These are phyloP conservation scores for Yponomeuta evonymella DNA, from an alignment of 2,888 invertebrate species.

Conservation along the genomic window DNA sequence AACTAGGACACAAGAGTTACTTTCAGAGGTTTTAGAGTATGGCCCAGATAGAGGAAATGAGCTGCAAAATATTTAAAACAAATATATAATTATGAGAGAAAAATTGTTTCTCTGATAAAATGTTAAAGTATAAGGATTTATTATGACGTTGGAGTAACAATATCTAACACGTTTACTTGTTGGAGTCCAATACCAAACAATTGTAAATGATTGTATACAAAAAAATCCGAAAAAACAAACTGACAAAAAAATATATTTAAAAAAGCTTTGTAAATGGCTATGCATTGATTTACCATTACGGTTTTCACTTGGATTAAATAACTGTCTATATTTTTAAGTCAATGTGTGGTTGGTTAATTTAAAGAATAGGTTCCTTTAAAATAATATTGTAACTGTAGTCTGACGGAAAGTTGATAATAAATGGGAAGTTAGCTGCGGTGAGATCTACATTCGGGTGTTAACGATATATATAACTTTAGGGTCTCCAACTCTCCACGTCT, in stretches of 20 bases:
- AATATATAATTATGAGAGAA: background rate
- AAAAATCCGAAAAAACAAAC: slow-evolving; percentile 29
- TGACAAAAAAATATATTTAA: slow-evolving; percentile 30
- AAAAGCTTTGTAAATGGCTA: slow-evolving; percentile 13
- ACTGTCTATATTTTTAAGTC: background rate
- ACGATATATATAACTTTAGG: too few relatives aligned
- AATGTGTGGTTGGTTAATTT: background rate
- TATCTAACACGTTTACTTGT: slow-evolving; percentile 37
- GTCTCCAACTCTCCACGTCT: too few relatives aligned
- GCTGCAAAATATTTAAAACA: background rate
- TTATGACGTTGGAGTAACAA: slow-evolving; percentile 29
- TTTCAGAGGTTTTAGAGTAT: background rate
- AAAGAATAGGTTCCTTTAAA: background rate
- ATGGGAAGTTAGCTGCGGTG: background rate
- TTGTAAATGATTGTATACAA: slow-evolving; percentile 20
- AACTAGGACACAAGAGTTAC: background rate
- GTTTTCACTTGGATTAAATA: background rate
- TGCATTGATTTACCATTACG: background rate
- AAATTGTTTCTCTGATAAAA: background rate
- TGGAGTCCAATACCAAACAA: slow-evolving; percentile 30
- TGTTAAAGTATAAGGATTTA: slow-evolving; percentile 7
- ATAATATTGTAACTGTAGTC: background rate
- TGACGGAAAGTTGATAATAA: background rate
- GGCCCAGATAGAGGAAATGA: background rate
- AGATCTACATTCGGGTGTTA: too few relatives aligned